Conservation (phyloP, 2,888 invertebrate genomes). For the Trileptium ribeirensis region DNA sequence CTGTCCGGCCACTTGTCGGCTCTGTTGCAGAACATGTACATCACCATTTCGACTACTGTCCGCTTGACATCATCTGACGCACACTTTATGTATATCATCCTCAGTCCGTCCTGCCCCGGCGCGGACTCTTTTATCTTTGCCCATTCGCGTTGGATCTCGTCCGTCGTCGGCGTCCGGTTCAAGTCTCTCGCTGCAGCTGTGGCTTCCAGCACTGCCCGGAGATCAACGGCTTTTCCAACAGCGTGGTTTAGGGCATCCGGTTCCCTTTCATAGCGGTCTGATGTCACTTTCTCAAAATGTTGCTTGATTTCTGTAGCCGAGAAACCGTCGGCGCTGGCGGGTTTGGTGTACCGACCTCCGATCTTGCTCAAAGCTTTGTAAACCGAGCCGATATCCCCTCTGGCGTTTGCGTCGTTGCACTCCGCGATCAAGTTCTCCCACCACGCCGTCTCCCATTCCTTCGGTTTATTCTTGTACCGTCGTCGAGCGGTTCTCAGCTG, state of each 20-base stretch:
- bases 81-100: background rate
- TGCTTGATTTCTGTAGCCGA: background rate
- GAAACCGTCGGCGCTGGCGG: background rate
- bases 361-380: background rate
- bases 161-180: background rate
- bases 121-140: background rate
- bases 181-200: background rate
- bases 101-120: background rate
- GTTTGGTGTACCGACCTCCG: background rate
- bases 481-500: background rate
- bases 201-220: background rate
- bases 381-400: background rate
- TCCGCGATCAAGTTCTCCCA: background rate
- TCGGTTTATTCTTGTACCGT: background rate
- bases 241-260: background rate
- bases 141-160: background rate
- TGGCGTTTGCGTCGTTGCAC: background rate
- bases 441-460: too few relatives aligned
- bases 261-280: background rate
- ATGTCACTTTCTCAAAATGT: background rate
- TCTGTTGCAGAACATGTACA: background rate
- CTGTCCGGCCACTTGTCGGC: constrained; percentile 5
- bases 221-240: background rate
- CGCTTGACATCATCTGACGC: constrained; percentile 3
- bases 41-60: background rate